Evolutionary conservation across 2,888 invertebrate genomes (phyloP).

Genomic region (Epistrophe grossulariae): DNA sequence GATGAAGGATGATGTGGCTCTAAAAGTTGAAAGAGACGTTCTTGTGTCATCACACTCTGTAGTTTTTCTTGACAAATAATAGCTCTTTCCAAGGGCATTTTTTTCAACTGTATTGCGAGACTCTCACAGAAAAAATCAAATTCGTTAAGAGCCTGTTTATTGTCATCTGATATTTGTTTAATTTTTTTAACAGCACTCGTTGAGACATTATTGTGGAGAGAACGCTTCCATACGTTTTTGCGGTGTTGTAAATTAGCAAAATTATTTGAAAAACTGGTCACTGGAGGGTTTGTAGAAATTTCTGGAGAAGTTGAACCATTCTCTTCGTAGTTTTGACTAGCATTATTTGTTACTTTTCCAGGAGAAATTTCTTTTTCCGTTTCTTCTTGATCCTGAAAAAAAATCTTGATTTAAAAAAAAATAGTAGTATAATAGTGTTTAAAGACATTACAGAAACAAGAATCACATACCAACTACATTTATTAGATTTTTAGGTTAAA

Average conservation of each 20-base stretch:
- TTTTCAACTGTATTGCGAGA: slow-evolving; percentile 78
- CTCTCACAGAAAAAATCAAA: slow-evolving; percentile 80
- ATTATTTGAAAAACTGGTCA: not conserved
- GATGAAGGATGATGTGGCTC: not conserved
- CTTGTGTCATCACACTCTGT: slow-evolving; percentile 79
- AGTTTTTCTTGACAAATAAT: slow-evolving; percentile 78
- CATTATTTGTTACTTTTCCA: not conserved
- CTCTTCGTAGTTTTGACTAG: not conserved
- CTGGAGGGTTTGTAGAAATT: not conserved
- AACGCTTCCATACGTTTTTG: not conserved
- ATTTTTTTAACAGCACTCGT: not conserved
- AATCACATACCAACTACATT: too few relatives aligned
- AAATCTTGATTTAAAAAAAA: too few relatives aligned
- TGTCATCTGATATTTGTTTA: not conserved
- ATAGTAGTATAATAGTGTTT: too few relatives aligned
- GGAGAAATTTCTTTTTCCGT: not conserved
- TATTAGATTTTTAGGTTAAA: too few relatives aligned
- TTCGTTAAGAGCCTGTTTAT: slow-evolving; percentile 68
- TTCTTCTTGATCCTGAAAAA: not conserved
- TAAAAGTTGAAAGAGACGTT: slow-evolving; percentile 58
- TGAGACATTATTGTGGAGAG: not conserved
- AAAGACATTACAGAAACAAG: too few relatives aligned
- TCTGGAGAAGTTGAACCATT: not conserved
- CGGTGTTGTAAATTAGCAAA: not conserved
- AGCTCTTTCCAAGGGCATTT: slow-evolving; percentile 79